Percentiles rank a stretch among this genome's conserved stretches.
Conservation (phyloP, 2,797 vertebrate genomes). For the Scolopax bukidnonensis region DNA sequence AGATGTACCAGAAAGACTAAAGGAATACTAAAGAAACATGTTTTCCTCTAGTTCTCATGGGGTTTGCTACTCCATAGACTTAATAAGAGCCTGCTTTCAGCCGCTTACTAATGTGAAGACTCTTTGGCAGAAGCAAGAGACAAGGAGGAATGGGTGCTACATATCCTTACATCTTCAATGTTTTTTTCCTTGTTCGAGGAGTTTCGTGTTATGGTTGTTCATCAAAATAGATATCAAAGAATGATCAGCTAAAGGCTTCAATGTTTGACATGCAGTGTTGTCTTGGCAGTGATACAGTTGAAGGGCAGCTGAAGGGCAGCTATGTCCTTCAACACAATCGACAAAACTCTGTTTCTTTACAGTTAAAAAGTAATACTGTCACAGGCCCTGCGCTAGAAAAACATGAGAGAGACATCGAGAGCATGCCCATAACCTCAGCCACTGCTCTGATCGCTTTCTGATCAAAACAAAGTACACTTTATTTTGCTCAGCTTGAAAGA, state of each 20-base stretch:
- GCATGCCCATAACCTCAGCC: background rate
- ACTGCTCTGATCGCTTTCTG: background rate
- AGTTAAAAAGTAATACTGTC: background rate
- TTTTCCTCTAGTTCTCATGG: background rate
- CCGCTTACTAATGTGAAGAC: background rate
- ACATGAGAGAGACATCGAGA: background rate
- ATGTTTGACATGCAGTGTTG: background rate
- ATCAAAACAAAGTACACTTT: background rate
- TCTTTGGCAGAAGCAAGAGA: background rate
- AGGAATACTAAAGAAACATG: background rate
- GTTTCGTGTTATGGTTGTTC: background rate
- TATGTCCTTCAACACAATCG: background rate
- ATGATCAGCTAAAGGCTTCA: background rate
- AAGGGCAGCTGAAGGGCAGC: background rate
- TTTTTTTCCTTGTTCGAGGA: background rate
- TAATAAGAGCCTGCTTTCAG: background rate
- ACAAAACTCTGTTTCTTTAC: background rate
- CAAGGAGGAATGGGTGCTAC: background rate
- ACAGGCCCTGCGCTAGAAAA: background rate
- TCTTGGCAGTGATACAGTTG: slow-evolving; percentile 38
- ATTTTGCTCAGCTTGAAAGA: background rate
- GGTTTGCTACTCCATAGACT: background rate
- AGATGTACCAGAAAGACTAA: background rate
- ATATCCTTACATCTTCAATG: background rate
- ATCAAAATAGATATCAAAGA: background rate